Base-by-base conservation (phyloP, 2,888 invertebrate species). In the Strigamia crassipes region DNA sequence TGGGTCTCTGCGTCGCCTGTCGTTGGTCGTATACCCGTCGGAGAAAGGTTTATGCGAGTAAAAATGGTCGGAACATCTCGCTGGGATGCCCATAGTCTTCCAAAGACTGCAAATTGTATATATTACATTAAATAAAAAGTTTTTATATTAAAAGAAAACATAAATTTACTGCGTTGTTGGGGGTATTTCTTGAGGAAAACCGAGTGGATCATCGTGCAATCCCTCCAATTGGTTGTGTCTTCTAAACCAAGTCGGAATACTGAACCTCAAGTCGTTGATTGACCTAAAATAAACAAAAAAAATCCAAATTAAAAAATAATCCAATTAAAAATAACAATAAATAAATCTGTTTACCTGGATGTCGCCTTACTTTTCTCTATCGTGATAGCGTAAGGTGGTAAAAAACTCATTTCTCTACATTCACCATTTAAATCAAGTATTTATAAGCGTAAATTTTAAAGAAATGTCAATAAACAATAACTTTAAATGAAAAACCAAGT, bases 91-190 rank as follows among this genome's bases (percentile, higher is more conserved):
- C 31, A 66, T 1, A 27, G 9, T 12, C 12, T 66, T 66, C 66
- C 66, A 66, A 2, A 4, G 27, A 31, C 66, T 66, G 66, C 27
- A 8, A 66, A 27, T 27, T 5, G 27, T 27, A 31, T 10, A 27
- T 27, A 66, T 34, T 34, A 6, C n/a, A 66, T 66, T 66, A 66
- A 66, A 66, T 66, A 66, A 66, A 66, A 27, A 66, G 6, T 34
- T 34, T 34, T 6, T n/a, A n/a, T 12, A 8, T 4, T 6, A 31
- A 66, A 23, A 66, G 6, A 61, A 21, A 4, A 3, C 21, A 21
- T 23, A 27, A 27, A 66, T 9, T 66, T 66, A 66, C 66, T 15
- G 10, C 3, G 66, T 66, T 9, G 66, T 27, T 23, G 66, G 66
- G 2, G 66, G 66, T 27, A 27, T 5, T 31, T 66, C 27, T 66